Evolutionary conservation across 2,113 vertebrate species (phyloP), one percentile per base, ranked within the genome.

Genomic region (Gracilinanus agilis): DNA sequence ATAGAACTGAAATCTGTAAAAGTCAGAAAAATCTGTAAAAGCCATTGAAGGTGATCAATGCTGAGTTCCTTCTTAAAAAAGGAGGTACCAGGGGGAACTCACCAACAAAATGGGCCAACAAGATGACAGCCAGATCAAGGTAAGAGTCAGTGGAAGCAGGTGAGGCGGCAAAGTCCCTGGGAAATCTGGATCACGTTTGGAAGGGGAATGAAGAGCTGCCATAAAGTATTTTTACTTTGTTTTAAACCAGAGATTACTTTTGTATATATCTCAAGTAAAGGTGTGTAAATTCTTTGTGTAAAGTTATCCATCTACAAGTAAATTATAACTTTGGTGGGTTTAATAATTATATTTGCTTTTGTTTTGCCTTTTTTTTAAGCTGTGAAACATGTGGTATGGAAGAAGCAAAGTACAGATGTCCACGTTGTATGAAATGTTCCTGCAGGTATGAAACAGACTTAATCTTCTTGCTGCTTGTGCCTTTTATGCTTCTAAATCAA

Each of bases 351-450:
- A 75, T 75, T 75, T 75, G 34, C 54, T 98, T 97, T 96, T 97
- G 9, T 94, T 95, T 0, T 89, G 96, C n/a, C 93, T 90, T 83
- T 97, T 94, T 0, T 0, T 98, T 96, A 97, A 99, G 99, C 0
- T 99, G 99, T 97, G 99, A 99, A 95, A 98, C 98, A 0, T 99
- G 99, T 97, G 98, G 98, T 25, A 95, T 98, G 44, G 98, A 99
- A 44, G 99, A 98, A 97, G 99, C 99, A 0, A 99, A 99, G 92
- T 99, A 99, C 97, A 99, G 98, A 90, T 99, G 99, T 97, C 99
- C 99, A 0, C 98, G 98, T 44, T 99, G 99, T 97, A 98, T 99
- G 96, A 98, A 98, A 29, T 99, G 98, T 5, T 99, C 99, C 0
- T 99, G 99, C 99, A 99, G 99, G 99, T 99, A 98, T 96, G 0